Evolutionary conservation across 2,888 invertebrate genomes (phyloP).

Genomic region (Pheosia gnoma): DNA sequence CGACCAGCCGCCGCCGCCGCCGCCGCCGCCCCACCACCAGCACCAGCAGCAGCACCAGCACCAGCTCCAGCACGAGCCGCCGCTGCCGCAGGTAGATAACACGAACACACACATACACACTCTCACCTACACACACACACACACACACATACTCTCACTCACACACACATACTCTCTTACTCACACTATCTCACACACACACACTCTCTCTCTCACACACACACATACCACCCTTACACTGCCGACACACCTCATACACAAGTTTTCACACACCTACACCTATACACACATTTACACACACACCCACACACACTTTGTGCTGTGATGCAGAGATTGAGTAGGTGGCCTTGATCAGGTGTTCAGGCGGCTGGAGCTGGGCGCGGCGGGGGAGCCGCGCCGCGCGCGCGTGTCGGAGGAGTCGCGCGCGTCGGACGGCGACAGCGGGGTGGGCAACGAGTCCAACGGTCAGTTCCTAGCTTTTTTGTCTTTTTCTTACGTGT

Average conservation of each 20-base stretch:
- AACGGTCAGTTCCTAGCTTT: conserved; percentile 54
- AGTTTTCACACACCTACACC: background rate
- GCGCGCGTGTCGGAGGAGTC: conserved; percentile 87
- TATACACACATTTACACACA: background rate
- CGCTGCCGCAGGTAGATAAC: conserved; percentile 27
- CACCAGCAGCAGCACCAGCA: conserved; percentile 18
- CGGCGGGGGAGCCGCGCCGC: conserved; percentile 40
- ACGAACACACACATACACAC: background rate
- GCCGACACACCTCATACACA: background rate
- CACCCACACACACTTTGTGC: background rate
- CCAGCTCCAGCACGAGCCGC: conserved; percentile 23
- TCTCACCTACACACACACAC: background rate
- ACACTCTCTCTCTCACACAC: background rate
- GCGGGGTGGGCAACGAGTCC: conserved; percentile 93
- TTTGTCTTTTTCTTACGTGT: too few relatives aligned
- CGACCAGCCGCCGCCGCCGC: conserved; percentile 29
- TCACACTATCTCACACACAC: background rate
- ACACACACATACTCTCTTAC: background rate
- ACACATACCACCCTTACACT: background rate
- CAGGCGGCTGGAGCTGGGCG: conserved; percentile 56
- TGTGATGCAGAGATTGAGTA: too few relatives aligned
- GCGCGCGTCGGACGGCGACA: conserved; percentile 92
- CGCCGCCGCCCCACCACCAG: conserved; percentile 28
- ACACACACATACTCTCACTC: background rate
- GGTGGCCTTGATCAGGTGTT: conserved; percentile 49